phyloP scores from a whole-genome alignment of 2,888 invertebrate species.

The Sarcophaga rosellei region DNA sequence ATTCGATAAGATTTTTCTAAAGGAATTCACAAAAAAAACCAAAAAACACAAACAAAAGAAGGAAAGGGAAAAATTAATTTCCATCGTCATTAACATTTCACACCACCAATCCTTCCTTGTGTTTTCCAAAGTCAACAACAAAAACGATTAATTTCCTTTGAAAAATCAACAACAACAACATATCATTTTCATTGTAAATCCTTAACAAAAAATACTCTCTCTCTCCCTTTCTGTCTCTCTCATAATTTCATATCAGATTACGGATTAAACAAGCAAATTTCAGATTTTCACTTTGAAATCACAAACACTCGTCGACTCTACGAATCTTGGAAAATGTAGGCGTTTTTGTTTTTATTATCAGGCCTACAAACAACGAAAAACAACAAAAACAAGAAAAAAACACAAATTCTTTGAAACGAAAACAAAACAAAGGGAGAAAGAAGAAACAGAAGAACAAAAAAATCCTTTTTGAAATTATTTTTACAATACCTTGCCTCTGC shows the following conservation, averaged over 20 bases:
- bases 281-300: no score
- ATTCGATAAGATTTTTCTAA: conserved; percentile 23
- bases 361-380: conserved; percentile 23
- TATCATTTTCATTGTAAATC: conserved; percentile 47
- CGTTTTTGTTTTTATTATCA: conserved; percentile 57
- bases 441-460: no score
- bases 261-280: conserved; percentile 2
- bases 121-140: background rate
- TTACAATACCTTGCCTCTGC: background rate
- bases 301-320: no score
- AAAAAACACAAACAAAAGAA: no score
- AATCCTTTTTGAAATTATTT: conserved; percentile 12
- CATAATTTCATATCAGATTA: conserved; percentile 51
- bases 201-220: conserved; percentile 15
- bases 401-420: background rate
- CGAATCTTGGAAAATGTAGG: conserved; percentile 19
- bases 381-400: background rate
- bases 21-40: no score
- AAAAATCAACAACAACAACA: conserved; percentile 11
- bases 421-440: conserved; percentile 3
- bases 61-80: conserved; percentile 7
- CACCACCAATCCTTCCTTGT: conserved; percentile 29
- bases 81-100: conserved; percentile 17
- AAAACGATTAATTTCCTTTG: conserved; percentile 30
- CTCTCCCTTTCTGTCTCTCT: background rate